These are phyloP conservation scores for Polia nebulosa DNA, from an alignment of 2,888 invertebrate species.

Conservation along the genomic window DNA sequence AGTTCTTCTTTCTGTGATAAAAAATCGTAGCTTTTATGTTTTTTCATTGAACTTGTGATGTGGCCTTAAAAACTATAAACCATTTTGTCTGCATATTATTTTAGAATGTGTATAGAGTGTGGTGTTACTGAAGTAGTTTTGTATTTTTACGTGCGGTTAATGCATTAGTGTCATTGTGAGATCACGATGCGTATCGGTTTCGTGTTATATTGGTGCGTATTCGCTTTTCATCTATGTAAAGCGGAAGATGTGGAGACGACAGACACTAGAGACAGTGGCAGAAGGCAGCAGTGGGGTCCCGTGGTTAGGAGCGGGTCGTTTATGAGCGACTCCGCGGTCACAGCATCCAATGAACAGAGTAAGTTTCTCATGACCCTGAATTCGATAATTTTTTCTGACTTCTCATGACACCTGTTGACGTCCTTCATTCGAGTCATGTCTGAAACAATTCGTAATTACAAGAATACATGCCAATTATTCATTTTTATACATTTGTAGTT, in stretches of 20 bases:
- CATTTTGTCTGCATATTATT: conserved; percentile 73
- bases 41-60: conserved; percentile 83
- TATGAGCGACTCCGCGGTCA: conserved; percentile 78
- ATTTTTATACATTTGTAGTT: conserved; percentile 49
- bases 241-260: conserved; percentile 88
- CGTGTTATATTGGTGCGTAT: conserved; percentile 89
- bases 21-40: conserved; percentile 81
- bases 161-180: conserved; percentile 86
- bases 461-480: conserved; percentile 65
- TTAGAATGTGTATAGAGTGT: conserved; percentile 88
- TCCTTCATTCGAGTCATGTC: conserved; percentile 74
- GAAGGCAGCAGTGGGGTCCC: conserved; percentile 87
- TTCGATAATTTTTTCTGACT: conserved; percentile 72
- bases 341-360: conserved; percentile 87
- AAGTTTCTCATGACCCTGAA: conserved; percentile 79
- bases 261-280: conserved; percentile 84
- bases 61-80: conserved; percentile 80
- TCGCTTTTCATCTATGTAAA: conserved; percentile 88
- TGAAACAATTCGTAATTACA: conserved; percentile 66
- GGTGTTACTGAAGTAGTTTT: conserved; percentile 78
- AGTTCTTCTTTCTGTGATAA: conserved; percentile 81
- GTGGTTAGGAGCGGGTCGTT: conserved; percentile 82
- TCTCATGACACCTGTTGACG: conserved; percentile 84
- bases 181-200: conserved; percentile 90
- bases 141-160: conserved; percentile 80